Percentiles rank a stretch among this genome's conserved stretches.
phyloP scores from a whole-genome alignment of 2,113 vertebrate genomes.

The Polyodon spathula region DNA sequence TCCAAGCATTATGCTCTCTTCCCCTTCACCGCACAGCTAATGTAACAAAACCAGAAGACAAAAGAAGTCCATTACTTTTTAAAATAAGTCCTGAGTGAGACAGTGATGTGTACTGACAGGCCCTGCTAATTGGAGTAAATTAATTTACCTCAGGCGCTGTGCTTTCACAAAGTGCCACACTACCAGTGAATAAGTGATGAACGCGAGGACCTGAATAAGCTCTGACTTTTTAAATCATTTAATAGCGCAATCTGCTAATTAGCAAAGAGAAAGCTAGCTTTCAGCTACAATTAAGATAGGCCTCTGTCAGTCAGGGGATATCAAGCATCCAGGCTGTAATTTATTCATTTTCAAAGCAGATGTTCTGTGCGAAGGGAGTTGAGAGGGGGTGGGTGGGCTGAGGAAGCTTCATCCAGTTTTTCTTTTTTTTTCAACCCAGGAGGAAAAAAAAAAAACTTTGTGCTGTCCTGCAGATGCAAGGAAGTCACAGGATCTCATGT shows the following conservation, averaged over 20 bases:
- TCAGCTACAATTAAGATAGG: slow-evolving; percentile 59
- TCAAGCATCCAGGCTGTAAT: slow-evolving; percentile 20
- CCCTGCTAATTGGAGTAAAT: slow-evolving; percentile 66
- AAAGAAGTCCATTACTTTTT: slow-evolving; percentile 53
- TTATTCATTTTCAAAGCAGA: slow-evolving; percentile 29
- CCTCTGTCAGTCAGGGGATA: slow-evolving; percentile 43
- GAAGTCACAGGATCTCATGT: slow-evolving; percentile 5
- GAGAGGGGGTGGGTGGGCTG: slow-evolving; percentile 27
- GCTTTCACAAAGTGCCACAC: slow-evolving; percentile 44
- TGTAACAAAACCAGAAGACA: slow-evolving; percentile 47
- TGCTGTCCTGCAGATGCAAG: not conserved
- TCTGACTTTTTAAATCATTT: slow-evolving; percentile 71
- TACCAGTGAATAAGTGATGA: slow-evolving; percentile 64
- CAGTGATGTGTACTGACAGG: slow-evolving; percentile 56
- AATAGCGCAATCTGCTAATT: slow-evolving; percentile 67
- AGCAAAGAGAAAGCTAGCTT: slow-evolving; percentile 57
- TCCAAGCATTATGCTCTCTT: slow-evolving; percentile 30
- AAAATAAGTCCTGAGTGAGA: slow-evolving; percentile 33
- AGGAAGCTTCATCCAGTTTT: slow-evolving; percentile 20
- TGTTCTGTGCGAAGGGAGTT: slow-evolving; percentile 12
- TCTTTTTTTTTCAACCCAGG: slow-evolving; percentile 8
- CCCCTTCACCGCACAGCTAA: slow-evolving; percentile 41
- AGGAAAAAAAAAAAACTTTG: not conserved
- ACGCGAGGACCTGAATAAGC: slow-evolving; percentile 44
- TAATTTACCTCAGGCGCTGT: slow-evolving; percentile 57